Conservation (phyloP, 2,888 invertebrate species). For the Mayetiola destructor region DNA sequence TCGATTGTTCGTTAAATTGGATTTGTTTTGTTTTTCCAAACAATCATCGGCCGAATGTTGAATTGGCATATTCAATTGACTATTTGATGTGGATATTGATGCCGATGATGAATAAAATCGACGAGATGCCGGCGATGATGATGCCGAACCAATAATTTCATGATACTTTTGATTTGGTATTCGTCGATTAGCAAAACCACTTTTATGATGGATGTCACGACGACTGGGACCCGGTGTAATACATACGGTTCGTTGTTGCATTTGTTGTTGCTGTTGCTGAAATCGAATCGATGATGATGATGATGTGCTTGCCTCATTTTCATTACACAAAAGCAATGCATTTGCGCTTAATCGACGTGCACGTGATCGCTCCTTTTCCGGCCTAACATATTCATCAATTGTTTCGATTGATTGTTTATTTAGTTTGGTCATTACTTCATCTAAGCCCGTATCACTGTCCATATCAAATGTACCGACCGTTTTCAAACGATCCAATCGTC, state of each 20-base stretch:
- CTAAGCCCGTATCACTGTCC: conserved; percentile 18
- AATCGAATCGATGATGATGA: too few relatives aligned
- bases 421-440: conserved; percentile 20
- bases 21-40: conserved; percentile 11
- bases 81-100: background rate
- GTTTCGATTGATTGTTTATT: conserved; percentile 20
- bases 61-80: conserved; percentile 13
- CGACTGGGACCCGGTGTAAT: conserved; percentile 17
- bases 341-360: conserved; percentile 6
- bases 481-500: conserved; percentile 21
- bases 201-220: conserved; percentile 15
- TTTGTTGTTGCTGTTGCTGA: too few relatives aligned
- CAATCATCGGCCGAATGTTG: conserved; percentile 21
- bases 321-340: too few relatives aligned
- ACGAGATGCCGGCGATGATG: background rate
- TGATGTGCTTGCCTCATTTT: too few relatives aligned
- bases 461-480: conserved; percentile 23
- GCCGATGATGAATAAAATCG: background rate
- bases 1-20: conserved; percentile 7
- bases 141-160: background rate
- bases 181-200: background rate
- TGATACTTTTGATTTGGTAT: background rate
- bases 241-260: background rate
- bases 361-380: background rate
- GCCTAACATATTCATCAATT: conserved; percentile 8